Base-by-base conservation (phyloP, 2,888 invertebrate genomes). In the Orthosia cruda region DNA sequence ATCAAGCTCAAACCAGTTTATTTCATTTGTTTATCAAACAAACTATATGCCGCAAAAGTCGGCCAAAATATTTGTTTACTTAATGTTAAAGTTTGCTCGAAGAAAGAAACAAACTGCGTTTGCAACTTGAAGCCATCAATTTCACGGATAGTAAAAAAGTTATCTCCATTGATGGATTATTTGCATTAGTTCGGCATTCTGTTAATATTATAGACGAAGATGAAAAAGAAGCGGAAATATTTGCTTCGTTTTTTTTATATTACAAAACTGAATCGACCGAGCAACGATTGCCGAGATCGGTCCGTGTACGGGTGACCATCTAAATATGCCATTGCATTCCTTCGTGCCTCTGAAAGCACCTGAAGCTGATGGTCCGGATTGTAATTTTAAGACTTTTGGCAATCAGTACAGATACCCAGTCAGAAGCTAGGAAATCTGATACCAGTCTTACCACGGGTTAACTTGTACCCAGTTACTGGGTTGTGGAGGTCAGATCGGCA, bases 31-130 rank as follows among this genome's bases (percentile, higher is more conserved):
- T 75, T 67, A 47, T 57, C 47, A 64, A 54, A 32, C 47, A 61
- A 57, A 45, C 45, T 68, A 59, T 80, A 71, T 68, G 75, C 66
- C 57, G 4, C 23, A 63, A 80, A 80, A 75, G 40, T 64, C 9
- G 16, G 12, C 54, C 50, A 20, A 45, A 40, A 67, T 63, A 50
- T 64, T 40, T 52, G n/a, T 74, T 12, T 58, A 52, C 26, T 70
- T 73, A 77, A 77, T 81, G 59, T 32, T 70, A 64, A 81, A 81
- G 81, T 81, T 81, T 32, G 13, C 23, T 3, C 4, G 12, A 49
- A 55, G 63, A 49, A 77, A 55, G 3, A 20, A 73, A 52, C 47
- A 40, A 47, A 20, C 16, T 50, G 20, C 5, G 52, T 47, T n/a
- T 64, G 47, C 58, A 80, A 80, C 45, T 63, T 57, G 54, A 47